Conservation (phyloP, 2,797 vertebrate species). For the Enteromius argenteus region DNA sequence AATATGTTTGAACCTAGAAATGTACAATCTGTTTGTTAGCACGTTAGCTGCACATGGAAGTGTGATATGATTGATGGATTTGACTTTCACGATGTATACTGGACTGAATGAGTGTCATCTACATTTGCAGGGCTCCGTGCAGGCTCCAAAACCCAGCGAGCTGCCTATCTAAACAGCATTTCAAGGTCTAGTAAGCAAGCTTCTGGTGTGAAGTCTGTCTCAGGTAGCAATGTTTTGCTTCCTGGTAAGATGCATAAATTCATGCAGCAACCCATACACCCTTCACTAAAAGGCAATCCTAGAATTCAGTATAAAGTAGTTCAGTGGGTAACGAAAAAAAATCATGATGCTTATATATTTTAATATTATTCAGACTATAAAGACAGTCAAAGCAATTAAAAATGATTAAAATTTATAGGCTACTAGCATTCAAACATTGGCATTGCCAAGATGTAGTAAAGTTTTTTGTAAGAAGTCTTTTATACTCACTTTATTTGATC, state of each 20-base stretch:
- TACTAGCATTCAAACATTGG: neutral
- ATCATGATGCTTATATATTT: neutral
- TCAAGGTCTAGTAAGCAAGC: neutral
- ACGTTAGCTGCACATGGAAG: conserved; percentile 26
- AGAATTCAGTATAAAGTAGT: neutral
- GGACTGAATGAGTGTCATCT: conserved; percentile 14
- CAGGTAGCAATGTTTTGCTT: neutral
- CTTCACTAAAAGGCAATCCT: neutral
- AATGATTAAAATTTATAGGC: neutral
- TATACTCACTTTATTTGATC: neutral
- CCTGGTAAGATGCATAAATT: neutral
- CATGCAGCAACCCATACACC: neutral
- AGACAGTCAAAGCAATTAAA: neutral
- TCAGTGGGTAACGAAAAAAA: neutral
- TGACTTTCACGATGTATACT: conserved; percentile 15
- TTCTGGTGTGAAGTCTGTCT: neutral
- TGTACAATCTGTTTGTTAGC: conserved; percentile 24
- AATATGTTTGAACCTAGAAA: conserved; percentile 25
- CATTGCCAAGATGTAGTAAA: neutral
- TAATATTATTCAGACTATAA: neutral
- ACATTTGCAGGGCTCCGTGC: neutral
- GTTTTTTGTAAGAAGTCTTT: neutral
- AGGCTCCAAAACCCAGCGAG: neutral
- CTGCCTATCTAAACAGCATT: conserved; percentile 7
- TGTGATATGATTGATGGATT: conserved; percentile 35